These are phyloP conservation scores for Drosophila sturtevanti DNA, from an alignment of 1,140 invertebrate genomes.

Conservation along the genomic window DNA sequence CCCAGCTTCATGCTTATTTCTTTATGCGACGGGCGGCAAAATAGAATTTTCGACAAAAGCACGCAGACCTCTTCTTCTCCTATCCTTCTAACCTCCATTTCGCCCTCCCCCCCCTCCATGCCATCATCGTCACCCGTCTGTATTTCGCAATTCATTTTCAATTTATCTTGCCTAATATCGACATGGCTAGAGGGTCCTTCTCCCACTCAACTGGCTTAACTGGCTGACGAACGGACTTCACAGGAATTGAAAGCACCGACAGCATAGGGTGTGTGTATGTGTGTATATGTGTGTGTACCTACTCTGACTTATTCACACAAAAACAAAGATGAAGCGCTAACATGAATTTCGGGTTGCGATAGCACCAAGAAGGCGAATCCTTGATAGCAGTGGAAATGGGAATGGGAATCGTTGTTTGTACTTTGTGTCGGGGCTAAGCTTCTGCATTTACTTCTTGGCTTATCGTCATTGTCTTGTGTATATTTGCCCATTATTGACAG, in stretches of 20 bases:
- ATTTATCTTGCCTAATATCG: slow-evolving; percentile 81
- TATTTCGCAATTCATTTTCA: slow-evolving; percentile 74
- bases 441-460: slow-evolving; percentile 43
- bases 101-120: neutral
- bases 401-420: slow-evolving; percentile 10
- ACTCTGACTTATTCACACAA: slow-evolving; percentile 19
- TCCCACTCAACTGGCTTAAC: slow-evolving; percentile 42
- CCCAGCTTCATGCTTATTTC: slow-evolving; percentile 53
- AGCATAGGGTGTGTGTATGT: slow-evolving; percentile 12
- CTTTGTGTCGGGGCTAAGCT: slow-evolving; percentile 38
- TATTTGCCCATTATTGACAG: slow-evolving; percentile 50
- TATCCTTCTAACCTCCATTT: neutral
- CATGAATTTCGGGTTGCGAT: slow-evolving; percentile 7
- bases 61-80: neutral
- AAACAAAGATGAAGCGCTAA: slow-evolving; percentile 18
- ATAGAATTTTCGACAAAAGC: slow-evolving; percentile 42
- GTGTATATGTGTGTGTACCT: neutral
- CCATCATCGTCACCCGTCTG: slow-evolving; percentile 11
- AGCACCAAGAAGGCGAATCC: too few species aligned
- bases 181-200: slow-evolving; percentile 41
- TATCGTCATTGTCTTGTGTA: slow-evolving; percentile 39
- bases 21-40: slow-evolving; percentile 32
- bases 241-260: slow-evolving; percentile 23
- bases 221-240: slow-evolving; percentile 45
- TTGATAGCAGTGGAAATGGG: neutral